Evolutionary conservation across 2,113 vertebrate genomes (phyloP).

Genomic region (Cochlearius cochlearius): DNA sequence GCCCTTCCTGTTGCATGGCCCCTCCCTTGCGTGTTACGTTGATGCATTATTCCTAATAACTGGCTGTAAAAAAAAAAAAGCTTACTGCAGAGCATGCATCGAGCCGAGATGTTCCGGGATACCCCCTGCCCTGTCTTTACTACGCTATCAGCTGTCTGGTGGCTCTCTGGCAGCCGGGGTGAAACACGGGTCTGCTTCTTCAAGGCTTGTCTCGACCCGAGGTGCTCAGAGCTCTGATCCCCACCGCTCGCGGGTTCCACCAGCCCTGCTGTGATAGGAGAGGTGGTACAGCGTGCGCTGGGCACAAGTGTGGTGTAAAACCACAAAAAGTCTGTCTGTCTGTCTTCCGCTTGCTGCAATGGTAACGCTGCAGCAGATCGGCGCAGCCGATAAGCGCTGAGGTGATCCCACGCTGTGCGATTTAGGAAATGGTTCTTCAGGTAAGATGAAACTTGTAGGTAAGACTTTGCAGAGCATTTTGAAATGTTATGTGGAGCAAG

Average conservation of each 20-base stretch:
- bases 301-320: background rate
- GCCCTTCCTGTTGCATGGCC: background rate
- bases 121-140: background rate
- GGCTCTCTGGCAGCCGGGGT: background rate
- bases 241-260: fast-evolving
- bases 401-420: background rate
- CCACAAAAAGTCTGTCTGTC: background rate
- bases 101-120: background rate
- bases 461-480: background rate
- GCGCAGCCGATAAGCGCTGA: fast-evolving
- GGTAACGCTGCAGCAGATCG: background rate
- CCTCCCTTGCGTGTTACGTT: background rate
- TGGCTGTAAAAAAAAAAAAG: background rate
- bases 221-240: background rate
- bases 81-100: background rate
- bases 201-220: fast-evolving
- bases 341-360: background rate
- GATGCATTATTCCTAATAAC: background rate
- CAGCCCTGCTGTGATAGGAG: background rate
- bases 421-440: background rate
- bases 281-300: fast-evolving
- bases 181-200: background rate
- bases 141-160: background rate
- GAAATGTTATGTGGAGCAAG: fast-evolving
- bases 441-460: background rate